These are phyloP conservation scores for Luehdorfia chinensis DNA, from an alignment of 1,140 invertebrate species.

Conservation along the genomic window DNA sequence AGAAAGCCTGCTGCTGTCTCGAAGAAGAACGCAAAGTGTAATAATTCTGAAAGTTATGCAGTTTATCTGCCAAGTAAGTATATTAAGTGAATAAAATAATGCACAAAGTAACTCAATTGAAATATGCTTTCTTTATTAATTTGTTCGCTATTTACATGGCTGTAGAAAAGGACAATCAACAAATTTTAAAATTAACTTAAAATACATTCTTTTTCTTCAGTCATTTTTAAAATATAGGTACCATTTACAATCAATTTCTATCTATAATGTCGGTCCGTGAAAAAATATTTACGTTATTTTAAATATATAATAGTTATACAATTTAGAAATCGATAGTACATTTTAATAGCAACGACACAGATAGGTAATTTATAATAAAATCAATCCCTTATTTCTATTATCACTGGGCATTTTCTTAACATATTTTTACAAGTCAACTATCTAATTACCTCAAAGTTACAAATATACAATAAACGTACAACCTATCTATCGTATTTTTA, in stretches of 20 bases:
- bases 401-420: slow-evolving; percentile 68
- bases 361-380: slow-evolving; percentile 52
- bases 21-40: too few relatives aligned
- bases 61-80: too few relatives aligned
- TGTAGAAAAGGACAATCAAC: slow-evolving; percentile 67
- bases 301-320: slow-evolving; percentile 44
- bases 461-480: slow-evolving; percentile 63
- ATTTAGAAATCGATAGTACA: slow-evolving; percentile 53
- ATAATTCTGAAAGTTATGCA: too few relatives aligned
- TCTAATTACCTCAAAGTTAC: slow-evolving; percentile 40
- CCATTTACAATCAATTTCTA: slow-evolving; percentile 45
- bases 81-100: slow-evolving; percentile 12
- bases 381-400: slow-evolving; percentile 69
- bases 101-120: slow-evolving; percentile 33
- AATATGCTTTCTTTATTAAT: slow-evolving; percentile 58
- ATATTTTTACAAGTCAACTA: slow-evolving; percentile 55
- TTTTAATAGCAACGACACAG: slow-evolving; percentile 51
- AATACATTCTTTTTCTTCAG: slow-evolving; percentile 61
- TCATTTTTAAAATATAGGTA: slow-evolving; percentile 48
- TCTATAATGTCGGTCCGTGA: slow-evolving; percentile 53
- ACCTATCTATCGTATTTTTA: slow-evolving; percentile 61
- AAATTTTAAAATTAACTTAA: slow-evolving; percentile 67
- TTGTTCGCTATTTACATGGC: slow-evolving; percentile 69
- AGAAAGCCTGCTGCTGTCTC: too few relatives aligned
- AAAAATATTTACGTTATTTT: slow-evolving; percentile 57